A percentile compares a stretch with the other conserved stretches of the same genome.
These are phyloP conservation scores for Atta cephalotes DNA, from an alignment of 1,140 invertebrate species.

Conservation along the genomic window DNA sequence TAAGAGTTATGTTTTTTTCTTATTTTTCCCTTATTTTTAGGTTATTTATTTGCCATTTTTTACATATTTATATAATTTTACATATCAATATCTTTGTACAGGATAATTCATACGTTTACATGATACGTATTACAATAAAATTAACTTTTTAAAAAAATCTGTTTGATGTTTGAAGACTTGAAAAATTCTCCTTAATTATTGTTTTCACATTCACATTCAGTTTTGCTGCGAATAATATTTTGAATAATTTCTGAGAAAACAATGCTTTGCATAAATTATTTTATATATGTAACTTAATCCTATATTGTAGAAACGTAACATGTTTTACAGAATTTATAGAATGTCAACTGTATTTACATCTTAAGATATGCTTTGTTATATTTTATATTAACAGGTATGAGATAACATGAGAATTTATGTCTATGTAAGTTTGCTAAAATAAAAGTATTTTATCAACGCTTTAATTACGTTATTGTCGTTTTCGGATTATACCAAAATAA, in stretches of 20 bases:
- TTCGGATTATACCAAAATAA: not conserved
- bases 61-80: not conserved
- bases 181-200: no score
- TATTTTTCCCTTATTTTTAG: not conserved
- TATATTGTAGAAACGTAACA: not conserved
- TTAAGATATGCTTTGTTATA: not conserved
- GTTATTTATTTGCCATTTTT: not conserved
- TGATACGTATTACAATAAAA: no score
- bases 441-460: not conserved
- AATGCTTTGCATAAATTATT: not conserved
- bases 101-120: no score
- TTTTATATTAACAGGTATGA: not conserved
- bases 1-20: not conserved
- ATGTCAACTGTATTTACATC: not conserved
- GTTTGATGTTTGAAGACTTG: no score
- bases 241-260: no score
- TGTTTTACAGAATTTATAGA: not conserved
- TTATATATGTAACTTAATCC: not conserved
- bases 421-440: not conserved
- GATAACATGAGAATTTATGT: constrained; percentile 15
- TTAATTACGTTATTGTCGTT: not conserved
- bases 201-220: no score
- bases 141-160: no score
- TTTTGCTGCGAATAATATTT: no score
- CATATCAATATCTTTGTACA: no score